Evolutionary conservation across 2,888 invertebrate genomes (phyloP), one percentile per base, ranked within the genome.

Genomic region (Melipona beecheii): DNA sequence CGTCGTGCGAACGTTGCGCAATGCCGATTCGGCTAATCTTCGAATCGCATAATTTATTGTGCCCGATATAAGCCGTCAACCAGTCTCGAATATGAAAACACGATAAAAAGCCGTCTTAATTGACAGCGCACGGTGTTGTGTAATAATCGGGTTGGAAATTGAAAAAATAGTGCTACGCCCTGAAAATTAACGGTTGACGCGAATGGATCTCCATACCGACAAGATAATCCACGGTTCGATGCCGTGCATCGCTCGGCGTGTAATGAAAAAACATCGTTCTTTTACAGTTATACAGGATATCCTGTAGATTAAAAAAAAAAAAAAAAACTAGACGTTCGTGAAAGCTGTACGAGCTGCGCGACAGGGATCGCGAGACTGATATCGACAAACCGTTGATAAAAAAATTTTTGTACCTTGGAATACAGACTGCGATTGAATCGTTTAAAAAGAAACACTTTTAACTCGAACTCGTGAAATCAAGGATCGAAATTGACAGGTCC

Each of bases 41-140:
- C 66, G 60, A 68, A 78, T 78, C 75, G 52, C 43, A 66, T 78
- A 75, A 75, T 78, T 78, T 78, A 75, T 75, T 75, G 43, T 50
- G 17, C 6, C 19, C 43, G 15, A 27, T 60, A 43, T 43, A 66
- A 58, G 60, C 52, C 31, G 75, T 24, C 52, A 54, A 15, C 21
- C 36, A 11, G 31, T 19, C 11, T 31, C 4, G 19, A 52, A 19
- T 24, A 56, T 31, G 54, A 68, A 78, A 76, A 76, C 60, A 31
- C 21, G 36, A 36, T 62, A 60, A 75, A 36, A 50, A 49, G 24
- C 49, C 62, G 27, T 50, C 21, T 66, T 75, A 79, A 79, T 79
- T 68, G 78, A 36, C 75, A 60, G 36, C 52, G 66, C 58, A 58
- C 54, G 27, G 68, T 5, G 36, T 62, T 27, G 43, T 36, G 36